Evolutionary conservation across 2,888 invertebrate genomes (phyloP), one percentile per base, ranked within the genome.

Genomic region (Pyrgus malvae): DNA sequence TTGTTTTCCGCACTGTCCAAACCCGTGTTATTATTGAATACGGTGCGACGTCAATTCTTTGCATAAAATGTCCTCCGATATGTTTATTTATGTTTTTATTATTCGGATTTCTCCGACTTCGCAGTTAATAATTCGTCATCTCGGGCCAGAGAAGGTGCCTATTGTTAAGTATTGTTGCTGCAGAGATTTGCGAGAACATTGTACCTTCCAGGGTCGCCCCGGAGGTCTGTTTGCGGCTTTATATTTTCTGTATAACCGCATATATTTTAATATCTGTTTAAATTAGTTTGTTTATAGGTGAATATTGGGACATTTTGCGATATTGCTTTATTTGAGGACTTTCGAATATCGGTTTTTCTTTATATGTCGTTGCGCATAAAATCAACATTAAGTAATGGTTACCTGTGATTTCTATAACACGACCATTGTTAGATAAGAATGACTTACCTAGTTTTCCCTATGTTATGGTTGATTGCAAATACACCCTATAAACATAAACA

Each of bases 81-180:
- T 65, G 59, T 70, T 68, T 67, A 66, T 69, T 66, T 66, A 67
- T 60, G 45, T 65, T 64, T 63, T 67, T 66, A 60, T 63, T 66
- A 56, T 14, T 45, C 23, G 38, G 38, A 45, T 53, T 45, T 60
- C 58, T 55, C 61, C 59, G 55, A 57, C 63, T 62, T 63, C 61
- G 64, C 60, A 60, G 62, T 63, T 65, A 59, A 69, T 68, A 69
- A 74, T 74, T 70, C 69, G 69, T 74, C 73, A 73, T 76, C 74
- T 74, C 69, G 74, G 74, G 74, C 73, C 73, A 61, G 68, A 53
- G 62, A 70, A 69, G 68, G 63, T 71, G 65, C 65, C 72, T 78
- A 76, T 78, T n/a, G n/a, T n/a, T n/a, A 21, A 4, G 3, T 21
- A 21, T 21, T 74, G 74, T 76, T 70, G 70, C 72, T 70, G 66